Percentiles rank a stretch among this genome's conserved stretches.
Conservation (phyloP, 2,888 invertebrate genomes). For the Capitulum mitella region DNA sequence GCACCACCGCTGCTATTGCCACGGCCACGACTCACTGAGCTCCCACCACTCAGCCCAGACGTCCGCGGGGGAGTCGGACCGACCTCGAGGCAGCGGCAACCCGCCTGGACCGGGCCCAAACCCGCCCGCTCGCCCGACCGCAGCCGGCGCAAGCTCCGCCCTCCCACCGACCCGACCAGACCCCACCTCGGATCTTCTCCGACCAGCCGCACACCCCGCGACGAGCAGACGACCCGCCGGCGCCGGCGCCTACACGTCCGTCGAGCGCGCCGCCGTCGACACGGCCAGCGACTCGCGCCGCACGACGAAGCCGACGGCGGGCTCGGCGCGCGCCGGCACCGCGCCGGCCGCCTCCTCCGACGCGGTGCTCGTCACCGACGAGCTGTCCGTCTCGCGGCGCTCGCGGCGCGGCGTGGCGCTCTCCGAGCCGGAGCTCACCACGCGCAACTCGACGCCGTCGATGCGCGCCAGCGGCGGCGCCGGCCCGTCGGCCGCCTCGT, state of each 20-base stretch:
- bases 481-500: background rate
- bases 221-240: background rate
- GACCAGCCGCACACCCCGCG: background rate
- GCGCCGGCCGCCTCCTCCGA: background rate
- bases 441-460: background rate
- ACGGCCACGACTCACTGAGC: too few relatives aligned
- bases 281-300: constrained; percentile 3
- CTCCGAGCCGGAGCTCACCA: constrained; percentile 14
- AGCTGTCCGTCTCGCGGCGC: constrained; percentile 20
- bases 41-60: too few relatives aligned
- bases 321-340: background rate
- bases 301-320: background rate
- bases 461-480: background rate
- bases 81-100: too few relatives aligned
- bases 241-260: background rate
- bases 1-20: too few relatives aligned
- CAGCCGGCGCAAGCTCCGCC: too few relatives aligned
- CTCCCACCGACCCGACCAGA: background rate
- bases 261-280: background rate
- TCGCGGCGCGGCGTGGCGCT: constrained; percentile 18
- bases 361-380: background rate
- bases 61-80: too few relatives aligned
- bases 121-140: too few relatives aligned
- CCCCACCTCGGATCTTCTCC: background rate
- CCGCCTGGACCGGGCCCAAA: too few relatives aligned